Percentiles rank a stretch among this genome's conserved stretches.
phyloP scores from a whole-genome alignment of 2,113 vertebrate genomes.

The Calonectris borealis region DNA sequence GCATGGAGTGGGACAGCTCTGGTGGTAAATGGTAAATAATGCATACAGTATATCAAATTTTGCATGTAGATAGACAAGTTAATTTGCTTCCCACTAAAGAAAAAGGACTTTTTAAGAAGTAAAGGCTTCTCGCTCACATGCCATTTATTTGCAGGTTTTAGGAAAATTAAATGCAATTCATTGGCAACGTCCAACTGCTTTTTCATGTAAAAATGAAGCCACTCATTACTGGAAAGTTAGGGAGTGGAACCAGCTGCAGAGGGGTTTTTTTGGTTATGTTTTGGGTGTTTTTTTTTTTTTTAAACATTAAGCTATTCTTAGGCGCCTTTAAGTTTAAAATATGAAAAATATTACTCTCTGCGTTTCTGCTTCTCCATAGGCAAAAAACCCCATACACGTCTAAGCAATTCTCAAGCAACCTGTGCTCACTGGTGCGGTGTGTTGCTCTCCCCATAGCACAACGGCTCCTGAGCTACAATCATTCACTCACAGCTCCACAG shows the following conservation, averaged over 20 bases:
- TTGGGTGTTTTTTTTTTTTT: background rate
- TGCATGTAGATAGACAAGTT: slow-evolving; percentile 72
- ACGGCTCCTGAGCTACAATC: background rate
- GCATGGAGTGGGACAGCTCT: background rate
- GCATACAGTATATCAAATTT: slow-evolving; percentile 76
- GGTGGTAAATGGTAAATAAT: slow-evolving; percentile 76
- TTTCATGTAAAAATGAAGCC: background rate
- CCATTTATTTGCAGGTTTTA: background rate
- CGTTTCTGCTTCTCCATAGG: background rate
- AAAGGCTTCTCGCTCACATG: background rate
- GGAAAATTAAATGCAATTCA: background rate
- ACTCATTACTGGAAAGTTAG: background rate
- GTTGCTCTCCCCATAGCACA: background rate
- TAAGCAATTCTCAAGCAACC: background rate
- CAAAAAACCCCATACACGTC: background rate
- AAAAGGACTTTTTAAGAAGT: background rate
- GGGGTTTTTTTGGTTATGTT: background rate
- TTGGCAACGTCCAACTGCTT: background rate
- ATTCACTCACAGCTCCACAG: background rate
- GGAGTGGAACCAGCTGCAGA: background rate
- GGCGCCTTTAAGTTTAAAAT: background rate
- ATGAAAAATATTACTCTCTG: background rate
- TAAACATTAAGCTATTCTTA: background rate
- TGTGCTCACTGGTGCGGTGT: rapidly evolving
- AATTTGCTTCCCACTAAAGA: slow-evolving; percentile 11